Base-by-base conservation (phyloP, 2,888 invertebrate species). In the Ryuthela nishihirai region DNA sequence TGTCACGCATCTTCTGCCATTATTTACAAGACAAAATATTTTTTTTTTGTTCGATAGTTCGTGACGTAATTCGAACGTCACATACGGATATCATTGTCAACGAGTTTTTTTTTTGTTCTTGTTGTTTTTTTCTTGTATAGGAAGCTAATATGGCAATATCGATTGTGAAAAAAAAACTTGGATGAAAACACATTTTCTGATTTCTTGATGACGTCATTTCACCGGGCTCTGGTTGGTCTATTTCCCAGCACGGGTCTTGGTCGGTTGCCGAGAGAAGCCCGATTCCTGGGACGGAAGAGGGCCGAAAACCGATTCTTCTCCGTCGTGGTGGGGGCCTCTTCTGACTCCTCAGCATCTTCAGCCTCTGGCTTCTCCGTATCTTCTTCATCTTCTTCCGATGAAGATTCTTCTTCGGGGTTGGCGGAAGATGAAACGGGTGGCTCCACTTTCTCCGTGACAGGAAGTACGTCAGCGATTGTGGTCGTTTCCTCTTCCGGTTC, bases 301-400 rank as follows among this genome's bases (percentile, higher is more conserved):
- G 53, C 61, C 4, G 55, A 47, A n/a, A 60, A 60, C 25, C 60
- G 29, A 21, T 18, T 60, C 17, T 23, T 34, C 18, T 60, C 60
- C 4, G 60, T 60, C 9, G 60, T 60, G 23, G 58, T 58, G 2
- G 58, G 47, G n/a, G 36, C 49, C 5, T 36, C 38, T 10, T 24
- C 24, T 4, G 29, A 34, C 18, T 60, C 60, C 7, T 25, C 40
- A 4, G 15, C 21, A 2, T 39, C 26, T 1, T 54, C 53, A 10
- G 41, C 39, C 3, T 34, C 39, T 12, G n/a, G n/a, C n/a, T 47
- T 40, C 5, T 34, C 24, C 2, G 9, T 23, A 12, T 42, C 38
- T 21, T 55, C 61, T 25, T 23, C 15, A n/a, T 6, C 1, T 25
- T 21, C 25, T 7, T 23, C 26, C 10, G 42, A n/a, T 12, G 42